Evolutionary conservation across 1,140 invertebrate species (phyloP).

Genomic region (Xylocopa sonorina): DNA sequence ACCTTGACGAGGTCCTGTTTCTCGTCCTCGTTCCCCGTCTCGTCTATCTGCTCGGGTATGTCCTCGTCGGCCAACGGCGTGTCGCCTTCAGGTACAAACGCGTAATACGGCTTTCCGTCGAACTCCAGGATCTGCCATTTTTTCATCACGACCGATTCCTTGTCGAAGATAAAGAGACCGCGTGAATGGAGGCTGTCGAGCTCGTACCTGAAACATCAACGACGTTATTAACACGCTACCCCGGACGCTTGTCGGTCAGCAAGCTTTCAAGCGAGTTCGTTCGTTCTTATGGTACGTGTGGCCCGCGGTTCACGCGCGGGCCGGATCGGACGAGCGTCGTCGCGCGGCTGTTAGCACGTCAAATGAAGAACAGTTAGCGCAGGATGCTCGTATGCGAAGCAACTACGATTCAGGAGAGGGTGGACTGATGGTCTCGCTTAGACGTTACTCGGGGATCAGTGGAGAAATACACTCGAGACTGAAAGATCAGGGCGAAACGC

Average conservation of each 20-base stretch:
- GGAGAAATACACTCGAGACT: background rate
- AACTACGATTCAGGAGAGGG: background rate
- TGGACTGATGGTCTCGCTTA: background rate
- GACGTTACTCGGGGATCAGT: constrained; percentile 11
- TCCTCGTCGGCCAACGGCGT: constrained; percentile 65
- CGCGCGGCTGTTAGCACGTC: constrained; percentile 10
- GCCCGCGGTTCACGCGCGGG: background rate
- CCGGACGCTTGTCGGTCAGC: background rate
- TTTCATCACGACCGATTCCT: constrained; percentile 78
- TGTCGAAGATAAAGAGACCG: constrained; percentile 78
- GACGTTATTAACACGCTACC: constrained; percentile 29
- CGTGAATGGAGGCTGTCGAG: constrained; percentile 63
- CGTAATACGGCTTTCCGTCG: constrained; percentile 79
- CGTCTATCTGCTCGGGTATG: constrained; percentile 71
- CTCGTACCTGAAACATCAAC: constrained; percentile 75
- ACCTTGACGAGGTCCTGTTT: constrained; percentile 14
- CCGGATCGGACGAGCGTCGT: background rate
- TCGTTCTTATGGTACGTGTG: background rate
- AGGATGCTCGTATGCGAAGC: background rate
- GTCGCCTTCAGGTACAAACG: constrained; percentile 78
- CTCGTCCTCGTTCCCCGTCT: background rate
- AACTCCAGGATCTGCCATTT: constrained; percentile 81
- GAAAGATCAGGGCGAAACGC: constrained; percentile 10
- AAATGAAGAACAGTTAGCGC: background rate
- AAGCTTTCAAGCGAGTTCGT: background rate